These are phyloP conservation scores for Channa argus DNA, from an alignment of 2,113 vertebrate genomes.

Conservation along the genomic window DNA sequence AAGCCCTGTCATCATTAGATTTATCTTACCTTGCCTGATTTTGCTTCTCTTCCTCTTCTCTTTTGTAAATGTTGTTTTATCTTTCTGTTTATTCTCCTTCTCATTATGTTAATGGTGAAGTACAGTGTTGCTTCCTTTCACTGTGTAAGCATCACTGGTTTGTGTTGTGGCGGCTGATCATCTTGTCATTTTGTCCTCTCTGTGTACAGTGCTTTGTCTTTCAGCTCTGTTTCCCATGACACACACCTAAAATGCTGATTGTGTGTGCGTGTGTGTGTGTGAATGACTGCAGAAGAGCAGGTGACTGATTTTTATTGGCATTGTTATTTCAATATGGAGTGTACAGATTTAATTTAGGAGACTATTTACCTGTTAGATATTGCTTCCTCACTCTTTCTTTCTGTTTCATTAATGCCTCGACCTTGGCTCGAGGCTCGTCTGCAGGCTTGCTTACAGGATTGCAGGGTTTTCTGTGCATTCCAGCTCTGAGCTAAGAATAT, in stretches of 20 bases:
- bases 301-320: neutral
- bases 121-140: conserved; percentile 40
- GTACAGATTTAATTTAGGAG: neutral
- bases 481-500: conserved; percentile 56
- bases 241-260: conserved; percentile 46
- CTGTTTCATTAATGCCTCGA: conserved; percentile 15
- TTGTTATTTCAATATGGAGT: neutral
- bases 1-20: no score
- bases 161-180: conserved; percentile 17
- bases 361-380: no score
- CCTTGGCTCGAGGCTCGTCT: conserved; percentile 40
- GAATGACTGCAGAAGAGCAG: neutral
- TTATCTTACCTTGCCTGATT: no score
- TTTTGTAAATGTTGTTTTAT: no score
- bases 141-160: neutral
- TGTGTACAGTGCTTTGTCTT: conserved; percentile 42
- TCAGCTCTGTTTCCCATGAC: conserved; percentile 37
- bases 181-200: conserved; percentile 28
- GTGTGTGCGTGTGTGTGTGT: neutral
- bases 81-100: no score
- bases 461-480: conserved; percentile 61
- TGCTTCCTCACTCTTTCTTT: conserved; percentile 14
- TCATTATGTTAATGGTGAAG: neutral
- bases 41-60: no score
- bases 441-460: conserved; percentile 31